Evolutionary conservation across 2,888 invertebrate genomes (phyloP), one percentile per base, ranked within the genome.

Genomic region (Reticulitermes lucifugus): DNA sequence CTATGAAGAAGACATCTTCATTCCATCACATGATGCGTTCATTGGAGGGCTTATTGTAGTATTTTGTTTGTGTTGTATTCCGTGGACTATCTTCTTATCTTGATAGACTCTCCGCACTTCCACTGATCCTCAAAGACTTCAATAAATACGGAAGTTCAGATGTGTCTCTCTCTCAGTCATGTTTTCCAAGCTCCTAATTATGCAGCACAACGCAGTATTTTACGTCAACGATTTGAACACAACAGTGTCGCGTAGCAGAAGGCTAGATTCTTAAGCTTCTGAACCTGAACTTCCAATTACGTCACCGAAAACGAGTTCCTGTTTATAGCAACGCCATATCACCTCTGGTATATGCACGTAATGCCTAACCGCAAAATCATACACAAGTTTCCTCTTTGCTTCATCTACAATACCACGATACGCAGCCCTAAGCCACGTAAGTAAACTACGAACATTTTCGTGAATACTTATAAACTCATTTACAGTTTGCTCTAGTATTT

Each of bases 381-480:
- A 73, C 18, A 1, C n/a, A 70, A 25, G 3, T 73, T 21, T 41
- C 14, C 5, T 41, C 35, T 41, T 73, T 35, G 18, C 41, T 73
- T 73, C 41, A 14, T 41, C 73, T 73, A 14, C 6, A 41, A 41
- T 73, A 73, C 12, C 2, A 73, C 0, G 73, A 41, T 12, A 0
- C 10, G 10, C 21, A 21, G 35, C 73, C 73, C 14, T 29, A 29
- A 29, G 41, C 41, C 7, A 10, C 22, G 2, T 18, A 9, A 73
- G 21, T 25, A 73, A 73, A 41, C 73, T 35, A 14, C 41, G 14
- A 21, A 73, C 41, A 41, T 41, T 73, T 73, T 21, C 73, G 21
- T 41, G 22, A 73, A 41, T 73, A 73, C 73, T 73, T 73, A 73
- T 73, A 73, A 73, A 73, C 73, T 73, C 73, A 73, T 73, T 73